Base-by-base conservation (phyloP, 2,888 invertebrate species). In the Pyrocoelia pectoralis region DNA sequence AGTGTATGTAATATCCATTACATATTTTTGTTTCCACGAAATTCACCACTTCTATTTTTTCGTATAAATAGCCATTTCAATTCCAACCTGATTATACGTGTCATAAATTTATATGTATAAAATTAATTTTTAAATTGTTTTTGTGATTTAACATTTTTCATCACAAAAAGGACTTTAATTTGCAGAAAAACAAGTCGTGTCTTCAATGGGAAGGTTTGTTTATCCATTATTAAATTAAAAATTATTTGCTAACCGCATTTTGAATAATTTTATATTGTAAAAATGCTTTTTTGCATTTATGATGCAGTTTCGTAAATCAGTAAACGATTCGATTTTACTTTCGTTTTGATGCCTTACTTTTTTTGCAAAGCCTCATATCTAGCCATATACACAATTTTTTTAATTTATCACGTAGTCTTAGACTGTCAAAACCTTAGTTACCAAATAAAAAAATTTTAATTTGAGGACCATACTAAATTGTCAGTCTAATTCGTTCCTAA, bases 151-250 rank as follows among this genome's bases (percentile, higher is more conserved):
- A 46, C 17, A 14, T 46, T 46, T 40, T 50, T 57, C 29, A 24
- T 17, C 18, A 56, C 58, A 63, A 63, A 63, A 54, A 29, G 38
- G 18, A 72, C 75, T 79, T 79, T 74, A 75, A 77, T 79, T 81
- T 82, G 72, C 81, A 82, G 81, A 81, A 80, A 77, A 74, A 76
- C 80, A 70, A 78, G 77, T 73, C 79, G 80, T 72, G 72, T 81
- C 78, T 79, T 79, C 80, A 76, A 73, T 69, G 81, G 82, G 75
- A 81, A 82, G 82, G 82, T 82, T 79, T 79, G 82, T 82, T 75
- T 71, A 5, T 70, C 68, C 54, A 66, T 53, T 52, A 63, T 46
- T 63, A 48, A 41, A 57, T 53, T 68, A 57, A 59, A 61, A 61
- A 64, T 62, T 62, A 66, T 65, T 68, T 68, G 67, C 67, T 68